Evolutionary conservation across 2,888 invertebrate genomes (phyloP), one percentile per base, ranked within the genome.

Genomic region (Lymantria dispar): DNA sequence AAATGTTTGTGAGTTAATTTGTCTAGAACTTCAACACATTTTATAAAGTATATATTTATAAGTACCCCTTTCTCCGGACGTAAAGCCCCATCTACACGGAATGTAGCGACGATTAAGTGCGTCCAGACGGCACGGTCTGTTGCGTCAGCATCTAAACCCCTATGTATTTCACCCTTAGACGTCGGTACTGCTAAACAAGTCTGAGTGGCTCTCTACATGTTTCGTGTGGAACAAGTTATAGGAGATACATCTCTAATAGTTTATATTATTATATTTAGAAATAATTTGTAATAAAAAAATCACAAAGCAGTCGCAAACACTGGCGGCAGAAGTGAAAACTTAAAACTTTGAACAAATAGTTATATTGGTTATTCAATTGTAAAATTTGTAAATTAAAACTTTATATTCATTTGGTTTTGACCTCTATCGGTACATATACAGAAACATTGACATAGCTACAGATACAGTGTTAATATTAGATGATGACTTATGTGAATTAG

Each of bases 181-280:
- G 70, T 68, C 64, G 64, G 69, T 72, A 72, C 76, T 70, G 69
- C 78, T 80, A 78, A 84, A 80, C 78, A 78, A 76, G 80, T 81
- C 80, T 82, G 83, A 83, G 83, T 83, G 73, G 76, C 75, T 75
- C 69, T 58, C 60, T 64, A 60, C 58, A 60, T 58, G 55, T 57
- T 61, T 48, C 42, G 56, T 50, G 15, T 54, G 67, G 70, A 29
- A 14, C 43, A 79, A 78, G 64, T 36, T 38, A 70, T 13, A 60
- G 46, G 62, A 58, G 58, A 7, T 1, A 38, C 9, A 11, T 22
- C 0, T 12, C 7, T 13, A 38, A 22, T 22, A 11, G 40, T n/a
- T 12, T 12, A 38, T 38, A 38, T 2, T 22, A 5, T 22, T 22
- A 22, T 22, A 22, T 22, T 22, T 22, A 2, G 22, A 22, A 22